Conservation (phyloP, 2,888 invertebrate genomes). For the Mesorhabditis belari region DNA sequence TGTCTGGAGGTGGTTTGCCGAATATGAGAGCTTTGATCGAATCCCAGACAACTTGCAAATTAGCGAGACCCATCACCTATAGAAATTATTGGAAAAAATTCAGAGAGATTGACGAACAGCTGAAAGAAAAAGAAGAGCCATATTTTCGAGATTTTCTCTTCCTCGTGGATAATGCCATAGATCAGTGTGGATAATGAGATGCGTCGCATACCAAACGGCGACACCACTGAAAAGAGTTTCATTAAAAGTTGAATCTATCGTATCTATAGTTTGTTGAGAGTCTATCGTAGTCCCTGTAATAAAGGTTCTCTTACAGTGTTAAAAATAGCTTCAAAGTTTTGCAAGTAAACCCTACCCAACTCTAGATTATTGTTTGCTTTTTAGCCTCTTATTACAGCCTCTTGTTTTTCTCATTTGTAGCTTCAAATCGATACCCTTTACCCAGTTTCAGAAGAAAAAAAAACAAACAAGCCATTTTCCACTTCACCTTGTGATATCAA, state of each 20-base stretch:
- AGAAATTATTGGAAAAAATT: background rate
- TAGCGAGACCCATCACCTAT: conserved; percentile 16
- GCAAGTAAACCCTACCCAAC: too few species aligned
- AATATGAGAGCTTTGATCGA: conserved; percentile 6
- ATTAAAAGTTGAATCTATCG: too few species aligned
- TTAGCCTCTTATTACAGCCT: too few species aligned
- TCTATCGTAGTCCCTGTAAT: too few species aligned
- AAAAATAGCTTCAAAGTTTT: too few species aligned
- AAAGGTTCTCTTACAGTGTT: too few species aligned
- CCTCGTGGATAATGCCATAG: conserved; percentile 11
- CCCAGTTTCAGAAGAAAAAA: background rate
- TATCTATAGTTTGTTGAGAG: too few species aligned
- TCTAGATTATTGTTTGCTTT: too few species aligned
- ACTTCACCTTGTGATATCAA: conserved; percentile 18
- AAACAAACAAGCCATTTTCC: background rate
- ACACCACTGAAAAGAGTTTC: conserved; percentile 19
- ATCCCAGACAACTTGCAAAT: conserved; percentile 12
- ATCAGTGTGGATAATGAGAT: conserved; percentile 16
- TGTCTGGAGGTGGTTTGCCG: conserved; percentile 5
- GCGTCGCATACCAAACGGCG: conserved; percentile 15
- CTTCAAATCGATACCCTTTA: background rate
- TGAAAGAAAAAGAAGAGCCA: conserved; percentile 14
- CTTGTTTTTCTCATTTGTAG: too few species aligned
- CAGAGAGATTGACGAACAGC: background rate
- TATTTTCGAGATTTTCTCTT: conserved; percentile 10